Conservation (phyloP, 2,888 invertebrate species). For the Mythimna loreyi region DNA sequence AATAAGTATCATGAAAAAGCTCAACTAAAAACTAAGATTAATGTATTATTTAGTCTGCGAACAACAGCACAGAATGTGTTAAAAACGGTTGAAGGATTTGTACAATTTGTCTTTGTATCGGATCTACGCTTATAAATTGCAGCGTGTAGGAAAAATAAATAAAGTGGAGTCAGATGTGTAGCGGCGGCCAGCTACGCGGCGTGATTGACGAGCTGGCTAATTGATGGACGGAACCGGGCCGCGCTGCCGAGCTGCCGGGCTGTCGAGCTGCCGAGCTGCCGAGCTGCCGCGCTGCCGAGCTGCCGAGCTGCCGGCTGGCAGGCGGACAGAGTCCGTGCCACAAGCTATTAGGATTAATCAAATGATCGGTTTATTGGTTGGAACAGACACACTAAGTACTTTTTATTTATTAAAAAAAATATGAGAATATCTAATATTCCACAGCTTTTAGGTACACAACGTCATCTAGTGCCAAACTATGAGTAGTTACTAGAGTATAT, state of each 20-base stretch:
- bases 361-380: not conserved
- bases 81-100: slow-evolving; percentile 15
- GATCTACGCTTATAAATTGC: slow-evolving; percentile 29
- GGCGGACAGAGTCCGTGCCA: not conserved
- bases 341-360: not conserved
- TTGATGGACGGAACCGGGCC: slow-evolving; percentile 25
- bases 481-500: too few species aligned
- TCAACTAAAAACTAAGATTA: not conserved
- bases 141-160: slow-evolving; percentile 21
- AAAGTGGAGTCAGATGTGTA: not conserved
- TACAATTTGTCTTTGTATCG: slow-evolving; percentile 31
- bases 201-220: slow-evolving; percentile 21
- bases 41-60: slow-evolving; percentile 22
- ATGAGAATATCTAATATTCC: too few species aligned
- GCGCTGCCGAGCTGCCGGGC: not conserved
- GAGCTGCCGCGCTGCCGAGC: too few species aligned
- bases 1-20: not conserved
- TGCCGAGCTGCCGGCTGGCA: not conserved
- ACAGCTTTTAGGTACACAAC: too few species aligned
- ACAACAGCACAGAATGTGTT: not conserved
- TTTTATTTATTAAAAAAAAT: not conserved
- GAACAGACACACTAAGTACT: not conserved
- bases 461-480: too few species aligned
- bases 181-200: not conserved
- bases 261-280: not conserved